Evolutionary conservation across 1,140 invertebrate genomes (phyloP).

Genomic region (Antheraea mylitta): DNA sequence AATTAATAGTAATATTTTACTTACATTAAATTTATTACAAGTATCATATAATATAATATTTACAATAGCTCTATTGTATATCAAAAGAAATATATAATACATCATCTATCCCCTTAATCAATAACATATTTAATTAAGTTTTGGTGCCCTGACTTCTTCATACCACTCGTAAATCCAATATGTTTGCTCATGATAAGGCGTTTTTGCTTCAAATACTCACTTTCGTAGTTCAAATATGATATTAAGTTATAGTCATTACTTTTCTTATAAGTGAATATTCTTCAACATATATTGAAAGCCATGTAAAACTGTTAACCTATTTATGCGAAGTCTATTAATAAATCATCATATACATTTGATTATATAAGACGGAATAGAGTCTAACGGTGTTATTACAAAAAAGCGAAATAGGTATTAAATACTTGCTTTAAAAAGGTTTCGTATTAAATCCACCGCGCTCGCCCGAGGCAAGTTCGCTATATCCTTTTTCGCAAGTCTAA

Average conservation of each 20-base stretch:
- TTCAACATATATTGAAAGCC: background rate
- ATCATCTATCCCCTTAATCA: constrained; percentile 2
- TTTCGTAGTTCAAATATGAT: background rate
- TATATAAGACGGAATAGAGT: background rate
- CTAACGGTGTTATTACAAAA: too few species aligned
- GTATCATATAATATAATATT: constrained; percentile 8
- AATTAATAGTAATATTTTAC: constrained; percentile 57
- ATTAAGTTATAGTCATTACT: background rate
- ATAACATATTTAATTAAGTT: constrained; percentile 2
- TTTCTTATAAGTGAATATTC: background rate
- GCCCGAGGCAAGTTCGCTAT: too few species aligned
- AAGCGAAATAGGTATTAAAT: too few species aligned
- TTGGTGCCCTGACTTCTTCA: background rate
- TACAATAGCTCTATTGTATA: background rate
- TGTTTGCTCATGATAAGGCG: constrained; percentile 2
- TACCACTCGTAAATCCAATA: background rate
- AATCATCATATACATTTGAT: background rate
- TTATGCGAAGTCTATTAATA: background rate
- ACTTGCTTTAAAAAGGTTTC: too few species aligned
- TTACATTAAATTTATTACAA: constrained; percentile 40
- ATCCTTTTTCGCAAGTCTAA: too few species aligned
- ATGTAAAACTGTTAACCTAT: background rate
- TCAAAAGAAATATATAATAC: constrained; percentile 6
- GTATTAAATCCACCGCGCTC: too few species aligned
- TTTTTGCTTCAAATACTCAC: background rate